Base-by-base conservation (phyloP, 2,888 invertebrate genomes). In the Petrolisthes manimaculis region DNA sequence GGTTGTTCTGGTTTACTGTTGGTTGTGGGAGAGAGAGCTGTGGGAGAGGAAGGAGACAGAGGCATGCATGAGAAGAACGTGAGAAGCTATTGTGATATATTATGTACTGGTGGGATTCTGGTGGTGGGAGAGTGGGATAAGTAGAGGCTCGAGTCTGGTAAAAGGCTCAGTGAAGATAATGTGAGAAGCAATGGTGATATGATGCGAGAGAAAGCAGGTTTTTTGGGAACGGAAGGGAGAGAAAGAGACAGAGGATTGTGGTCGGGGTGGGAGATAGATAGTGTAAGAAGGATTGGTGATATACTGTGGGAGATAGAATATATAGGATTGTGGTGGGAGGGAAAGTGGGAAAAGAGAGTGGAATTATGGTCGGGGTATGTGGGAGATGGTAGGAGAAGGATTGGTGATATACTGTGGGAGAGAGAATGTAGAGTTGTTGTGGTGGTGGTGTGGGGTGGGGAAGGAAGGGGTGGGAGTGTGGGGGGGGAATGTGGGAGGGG, bases 21-120 rank as follows among this genome's bases (percentile, higher is more conserved):
- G 78, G 53, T 53, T 54, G 78, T 78, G 78, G 78, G 54, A 78
- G 53, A 54, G 54, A 78, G 53, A 54, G 53, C 6, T 53, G 78
- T 54, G 78, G 53, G 78, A 78, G 53, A 54, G 78, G 54, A 53
- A n/a, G 18, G 78, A 14, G 37, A 37, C 37, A 0, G 37, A 37
- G 37, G 37, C 37, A 37, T n/a, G n/a, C n/a, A n/a, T n/a, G n/a
- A n/a, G 37, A 37, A 37, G 37, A 37, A 37, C 37, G 37, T 37
- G 37, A 37, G 37, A 37, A 37, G 37, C 2, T 37, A 37, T 37
- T 37, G 37, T 37, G 37, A 37, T 37, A 37, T 37, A 37, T 37
- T 37, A 37, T 37, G 37, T 37, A 37, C 37, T 37, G 37, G 37
- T 37, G 37, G 37, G 37, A 37, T 37, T 37, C 37, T 37, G 37